Evolutionary conservation across 2,888 invertebrate genomes (phyloP), one percentile per base, ranked within the genome.

Genomic region (Glyphotaelius pellucidus): DNA sequence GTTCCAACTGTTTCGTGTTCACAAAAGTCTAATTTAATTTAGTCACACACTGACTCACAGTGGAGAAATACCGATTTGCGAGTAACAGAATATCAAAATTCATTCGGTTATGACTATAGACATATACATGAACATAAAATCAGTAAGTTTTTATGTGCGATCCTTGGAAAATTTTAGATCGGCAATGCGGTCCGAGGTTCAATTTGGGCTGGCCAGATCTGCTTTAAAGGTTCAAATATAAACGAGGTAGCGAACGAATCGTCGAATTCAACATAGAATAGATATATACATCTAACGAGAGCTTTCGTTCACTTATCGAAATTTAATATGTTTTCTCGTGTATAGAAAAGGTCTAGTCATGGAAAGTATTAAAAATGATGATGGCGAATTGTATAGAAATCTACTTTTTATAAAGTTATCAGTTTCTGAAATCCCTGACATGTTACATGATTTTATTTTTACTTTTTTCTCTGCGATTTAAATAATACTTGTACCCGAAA

Each of bases 321-420:
- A 32, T 89, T 47, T 42, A 86, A 79, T 67, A 67, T 67, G 67
- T 67, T 67, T 67, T 67, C 67, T 67, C 25, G n/a, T 67, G 25
- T 67, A 9, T 67, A 67, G 67, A 67, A 67, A 67, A 25, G 67
- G 67, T n/a, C 25, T 67, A 7, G n/a, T 67, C 67, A 67, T 67
- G 67, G 5, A n/a, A 67, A 9, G 67, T 67, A 67, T 67, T 67
- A 67, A n/a, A 52, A 52, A 67, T 9, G 4, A 0, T 67, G 19
- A 67, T 25, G 7, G 9, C 67, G 67, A 67, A 52, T 52, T 19
- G 4, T 52, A 52, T 19, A 19, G 19, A 52, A 19, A 19, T 52
- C 52, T 19, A 19, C 5, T 67, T 67, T 25, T 25, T 67, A n/a
- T 67, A n/a, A n/a, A 9, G 67, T 25, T 67, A 67, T 67, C 7